phyloP scores from a whole-genome alignment of 2,797 vertebrate species.

The Chiroxiphia lanceolata region DNA sequence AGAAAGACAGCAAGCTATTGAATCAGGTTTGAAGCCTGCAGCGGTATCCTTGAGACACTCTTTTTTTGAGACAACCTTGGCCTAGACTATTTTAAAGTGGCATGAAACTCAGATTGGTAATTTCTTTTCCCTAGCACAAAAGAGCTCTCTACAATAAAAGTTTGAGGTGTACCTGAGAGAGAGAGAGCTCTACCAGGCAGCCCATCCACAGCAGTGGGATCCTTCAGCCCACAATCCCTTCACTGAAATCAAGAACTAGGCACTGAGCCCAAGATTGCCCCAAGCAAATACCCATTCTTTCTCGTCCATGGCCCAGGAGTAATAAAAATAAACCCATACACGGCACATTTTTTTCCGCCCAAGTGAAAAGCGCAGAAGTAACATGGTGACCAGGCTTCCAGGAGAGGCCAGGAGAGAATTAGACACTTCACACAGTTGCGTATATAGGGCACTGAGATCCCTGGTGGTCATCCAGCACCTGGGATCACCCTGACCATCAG shows the following conservation, averaged over 20 bases:
- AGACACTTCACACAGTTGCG: background rate
- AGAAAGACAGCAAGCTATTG: background rate
- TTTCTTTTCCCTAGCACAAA: background rate
- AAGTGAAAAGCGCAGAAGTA: background rate
- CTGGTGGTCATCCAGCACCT: background rate
- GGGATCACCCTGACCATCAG: background rate
- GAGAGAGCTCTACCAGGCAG: background rate
- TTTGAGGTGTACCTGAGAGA: background rate
- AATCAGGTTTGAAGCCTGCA: conserved; percentile 10
- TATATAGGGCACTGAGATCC: background rate
- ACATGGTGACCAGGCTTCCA: background rate
- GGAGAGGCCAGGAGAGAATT: background rate
- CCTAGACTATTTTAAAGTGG: conserved; percentile 5
- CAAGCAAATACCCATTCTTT: background rate
- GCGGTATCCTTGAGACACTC: conserved; percentile 19
- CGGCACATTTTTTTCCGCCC: background rate
- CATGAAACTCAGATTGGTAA: background rate
- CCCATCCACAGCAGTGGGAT: background rate
- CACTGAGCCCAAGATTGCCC: background rate
- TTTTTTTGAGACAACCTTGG: conserved; percentile 31
- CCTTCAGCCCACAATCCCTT: background rate
- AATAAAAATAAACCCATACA: background rate
- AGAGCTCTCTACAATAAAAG: background rate
- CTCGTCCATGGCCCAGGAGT: background rate
- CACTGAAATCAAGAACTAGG: background rate